Base-by-base conservation (phyloP, 2,797 vertebrate species). In the Ctenopoma kingsleyae region DNA sequence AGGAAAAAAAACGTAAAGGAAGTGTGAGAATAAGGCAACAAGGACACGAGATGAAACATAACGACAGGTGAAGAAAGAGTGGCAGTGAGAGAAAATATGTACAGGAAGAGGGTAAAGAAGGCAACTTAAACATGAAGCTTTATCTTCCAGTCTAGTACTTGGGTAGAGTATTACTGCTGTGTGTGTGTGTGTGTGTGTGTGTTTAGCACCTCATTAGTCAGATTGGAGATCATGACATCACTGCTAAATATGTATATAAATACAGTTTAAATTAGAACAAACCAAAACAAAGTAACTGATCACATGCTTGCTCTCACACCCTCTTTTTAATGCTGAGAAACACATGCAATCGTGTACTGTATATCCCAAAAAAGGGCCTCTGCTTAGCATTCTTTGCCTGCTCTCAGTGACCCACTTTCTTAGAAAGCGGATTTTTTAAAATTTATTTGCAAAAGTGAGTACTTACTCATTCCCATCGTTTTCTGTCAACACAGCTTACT, bases 381-480 rank as follows among this genome's bases (percentile, higher is more conserved):
- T 80, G 67, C 73, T 83, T 78, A 76, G 53, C 55, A 85, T 86
- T 85, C 70, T 65, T 71, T 47, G 32, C 57, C 57, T 71, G 43
- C 54, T 84, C 60, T 72, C 76, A 20, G 49, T 87, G 88, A 89
- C 88, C 88, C 76, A 90, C 82, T 91, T 92, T 89, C 81, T 73
- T 70, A 66, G 79, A 89, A 85, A 85, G 77, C 66, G 47, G 49
- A 75, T 69, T 74, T 82, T 64, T 71, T 47, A n/a, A 3, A 49
- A 81, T 86, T 78, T 78, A 89, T 87, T 78, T 79, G 67, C 50
- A 32, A 69, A 74, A 79, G 66, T 57, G 69, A 86, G 73, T 11
- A 54, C 53, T 76, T 63, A 40, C 46, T 71, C 80, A 80, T 80
- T 85, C 22, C 36, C 48, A 11, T 36, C 2, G 13, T 59, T 56